Base-by-base conservation (phyloP, 2,888 invertebrate genomes). In the Lepidochrysops patricia region DNA sequence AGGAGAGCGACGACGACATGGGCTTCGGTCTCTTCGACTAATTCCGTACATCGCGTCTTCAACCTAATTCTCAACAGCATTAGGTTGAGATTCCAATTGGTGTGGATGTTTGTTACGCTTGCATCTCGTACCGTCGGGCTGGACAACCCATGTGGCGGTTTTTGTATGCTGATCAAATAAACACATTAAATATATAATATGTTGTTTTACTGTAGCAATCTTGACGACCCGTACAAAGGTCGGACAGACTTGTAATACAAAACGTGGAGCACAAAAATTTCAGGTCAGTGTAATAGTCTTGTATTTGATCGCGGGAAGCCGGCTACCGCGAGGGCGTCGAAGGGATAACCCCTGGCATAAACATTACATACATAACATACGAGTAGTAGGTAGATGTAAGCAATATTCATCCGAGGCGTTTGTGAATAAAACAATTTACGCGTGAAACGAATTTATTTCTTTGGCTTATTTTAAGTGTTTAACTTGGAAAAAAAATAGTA, bases 21-120 rank as follows among this genome's bases (percentile, higher is more conserved):
- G 98, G 98, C 84, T 97, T 99, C 87, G 98, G 98, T 84, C 94
- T 97, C 25, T 97, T 96, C 79, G 96, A 96, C 84, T 96, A 95
- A 92, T n/a, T n/a, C n/a, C n/a, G n/a, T n/a, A 66, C 67, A 63
- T 13, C 13, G 29, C 7, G 29, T 54, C 25, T 27, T 3, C 0
- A 12, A 19, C 4, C 43, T 58, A 23, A 61, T 56, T 60, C 50
- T 43, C 61, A 61, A 59, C 43, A 35, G 27, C 25, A 57, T 62
- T 32, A 43, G 49, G 26, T 23, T 49, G 32, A 43, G 34, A 58
- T n/a, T 50, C 32, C 58, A 60, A 58, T 58, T 23, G 2, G 35
- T 43, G 60, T 57, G 61, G 62, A 58, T 52, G 66, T 70, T 61
- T 50, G 68, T 73, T 71, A 72, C 63, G 65, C 68, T 67, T 67